phyloP scores from a whole-genome alignment of 2,113 vertebrate species.

The Leiothrix lutea region DNA sequence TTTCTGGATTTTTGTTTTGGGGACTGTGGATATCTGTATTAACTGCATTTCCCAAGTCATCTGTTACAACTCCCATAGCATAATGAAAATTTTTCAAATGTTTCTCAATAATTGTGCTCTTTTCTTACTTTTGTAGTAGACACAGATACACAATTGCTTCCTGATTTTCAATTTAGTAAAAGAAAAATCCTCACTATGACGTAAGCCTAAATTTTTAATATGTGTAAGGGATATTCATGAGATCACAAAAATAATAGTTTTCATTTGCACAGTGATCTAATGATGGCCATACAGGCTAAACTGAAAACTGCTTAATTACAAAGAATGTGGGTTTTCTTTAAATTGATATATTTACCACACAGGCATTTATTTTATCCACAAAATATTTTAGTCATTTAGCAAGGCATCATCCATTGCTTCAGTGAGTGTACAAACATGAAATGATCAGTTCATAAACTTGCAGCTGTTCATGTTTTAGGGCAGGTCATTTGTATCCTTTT shows the following conservation, averaged over 20 bases:
- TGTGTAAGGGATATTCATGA: background rate
- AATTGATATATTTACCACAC: background rate
- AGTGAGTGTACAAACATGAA: background rate
- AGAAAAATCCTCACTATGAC: background rate
- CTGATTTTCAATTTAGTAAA: background rate
- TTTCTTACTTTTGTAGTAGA: background rate
- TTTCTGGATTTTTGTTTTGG: background rate
- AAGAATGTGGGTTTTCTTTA: background rate
- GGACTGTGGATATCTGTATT: background rate
- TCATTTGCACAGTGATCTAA: background rate
- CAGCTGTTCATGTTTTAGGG: background rate
- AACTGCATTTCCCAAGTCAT: background rate
- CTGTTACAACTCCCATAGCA: background rate
- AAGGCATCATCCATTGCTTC: background rate
- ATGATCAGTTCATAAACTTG: background rate
- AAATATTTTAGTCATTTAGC: background rate
- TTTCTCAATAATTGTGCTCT: background rate
- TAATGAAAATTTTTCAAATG: background rate
- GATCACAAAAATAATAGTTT: background rate
- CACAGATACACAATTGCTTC: background rate
- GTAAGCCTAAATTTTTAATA: background rate
- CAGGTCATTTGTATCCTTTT: background rate
- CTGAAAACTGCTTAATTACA: background rate
- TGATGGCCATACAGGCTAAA: background rate
- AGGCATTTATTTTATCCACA: background rate